Evolutionary conservation across 2,888 invertebrate genomes (phyloP).

Genomic region (Caenorhabditis angaria): DNA sequence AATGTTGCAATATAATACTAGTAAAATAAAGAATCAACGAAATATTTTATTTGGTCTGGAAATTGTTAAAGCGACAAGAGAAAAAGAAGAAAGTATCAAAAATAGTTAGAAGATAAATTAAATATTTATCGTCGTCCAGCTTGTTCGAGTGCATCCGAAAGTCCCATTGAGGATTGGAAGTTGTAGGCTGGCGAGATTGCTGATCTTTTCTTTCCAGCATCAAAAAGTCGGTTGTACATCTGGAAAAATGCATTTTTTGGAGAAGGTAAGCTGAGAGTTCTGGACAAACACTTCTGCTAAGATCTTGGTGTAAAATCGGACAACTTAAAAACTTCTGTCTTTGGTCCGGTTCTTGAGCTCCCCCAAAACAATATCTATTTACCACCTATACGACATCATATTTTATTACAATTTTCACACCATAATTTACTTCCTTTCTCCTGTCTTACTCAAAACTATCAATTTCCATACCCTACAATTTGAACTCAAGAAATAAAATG

Average conservation of each 20-base stretch:
- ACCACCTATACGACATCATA: constrained; percentile 10
- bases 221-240: constrained; percentile 53
- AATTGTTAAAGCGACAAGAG: not conserved
- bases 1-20: not conserved
- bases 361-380: not conserved
- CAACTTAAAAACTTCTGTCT: too few species aligned
- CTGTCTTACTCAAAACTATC: not conserved
- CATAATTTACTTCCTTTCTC: not conserved
- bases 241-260: too few species aligned
- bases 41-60: constrained; percentile 1
- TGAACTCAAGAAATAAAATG: too few species aligned
- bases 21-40: not conserved
- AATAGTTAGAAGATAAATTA: not conserved
- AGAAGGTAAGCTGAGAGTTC: too few species aligned
- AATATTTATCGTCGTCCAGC: constrained; percentile 26
- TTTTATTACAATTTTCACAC: constrained; percentile 3
- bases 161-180: constrained; percentile 32
- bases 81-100: not conserved
- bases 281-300: too few species aligned
- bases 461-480: not conserved
- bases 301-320: too few species aligned
- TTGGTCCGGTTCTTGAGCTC: too few species aligned
- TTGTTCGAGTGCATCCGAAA: constrained; percentile 44
- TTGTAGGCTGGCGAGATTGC: constrained; percentile 48
- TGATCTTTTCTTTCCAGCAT: constrained; percentile 44